Evolutionary conservation across 2,797 vertebrate species (phyloP), one percentile per base, ranked within the genome.

Genomic region (Betta splendens): DNA sequence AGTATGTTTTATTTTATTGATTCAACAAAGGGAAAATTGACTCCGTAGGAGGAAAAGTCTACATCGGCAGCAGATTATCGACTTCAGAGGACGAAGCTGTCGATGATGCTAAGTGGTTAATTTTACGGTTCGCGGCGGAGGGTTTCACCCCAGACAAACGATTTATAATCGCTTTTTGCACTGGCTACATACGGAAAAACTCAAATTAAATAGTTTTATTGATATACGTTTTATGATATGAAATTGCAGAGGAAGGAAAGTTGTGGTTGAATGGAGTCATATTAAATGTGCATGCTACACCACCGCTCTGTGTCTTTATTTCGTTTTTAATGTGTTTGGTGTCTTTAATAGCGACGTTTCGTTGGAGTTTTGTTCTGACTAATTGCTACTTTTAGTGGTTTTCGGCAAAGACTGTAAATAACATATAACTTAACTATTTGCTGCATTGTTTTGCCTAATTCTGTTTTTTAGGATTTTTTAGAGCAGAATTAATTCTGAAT

Each of bases 1-100:
- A 91, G 89, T 84, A 79, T 77, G 0, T 31, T 72, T 80, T 75
- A 44, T 71, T 80, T 75, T 56, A 63, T 73, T 77, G 35, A 51
- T 73, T 73, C 3, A 7, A 51, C 12, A 26, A 9, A 64, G 31
- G 50, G 5, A 3, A 9, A 15, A 32, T 70, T 56, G 52, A 31
- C 44, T 53, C 36, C 5, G 15, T 48, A 12, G 21, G 17, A 9
- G 11, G 4, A 23, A 21, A 37, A 15, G 38, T 44, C 4, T 39
- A 0, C 48, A 11, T 62, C 43, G 67, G 31, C 17, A 26, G 44
- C 57, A n/a, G 9, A 13, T 32, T 26, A 53, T 48, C 28, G 51
- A 50, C 23, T 32, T 13, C 31, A 45, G 15, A 31, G 20, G 52
- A 31, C 16, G 33, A 50, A 49, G 18, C 15, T 47, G 1, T 17